Percentiles rank a stretch among this genome's conserved stretches.
These are phyloP conservation scores for Hipposideros armiger DNA, from an alignment of 2,113 vertebrate genomes.

Conservation along the genomic window DNA sequence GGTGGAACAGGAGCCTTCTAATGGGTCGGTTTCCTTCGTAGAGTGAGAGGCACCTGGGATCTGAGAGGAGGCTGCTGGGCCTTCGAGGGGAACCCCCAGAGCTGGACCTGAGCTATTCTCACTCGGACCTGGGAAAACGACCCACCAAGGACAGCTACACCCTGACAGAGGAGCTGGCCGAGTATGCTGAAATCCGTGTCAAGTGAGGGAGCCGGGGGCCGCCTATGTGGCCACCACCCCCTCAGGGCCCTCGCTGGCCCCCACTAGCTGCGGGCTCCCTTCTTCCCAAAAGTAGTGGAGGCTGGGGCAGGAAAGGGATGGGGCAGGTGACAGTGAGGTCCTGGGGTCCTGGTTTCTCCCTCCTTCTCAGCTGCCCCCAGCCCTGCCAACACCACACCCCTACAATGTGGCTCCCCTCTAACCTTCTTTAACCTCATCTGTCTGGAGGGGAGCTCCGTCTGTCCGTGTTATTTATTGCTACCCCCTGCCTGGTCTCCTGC, in stretches of 20 bases:
- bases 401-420: slow-evolving; percentile 57
- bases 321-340: slow-evolving; percentile 45
- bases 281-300: background rate
- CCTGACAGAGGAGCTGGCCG: slow-evolving; percentile 86
- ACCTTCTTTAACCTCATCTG: slow-evolving; percentile 76
- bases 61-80: slow-evolving; percentile 84
- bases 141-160: slow-evolving; percentile 87
- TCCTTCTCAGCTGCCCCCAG: background rate
- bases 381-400: background rate
- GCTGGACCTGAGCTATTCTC: slow-evolving; percentile 85
- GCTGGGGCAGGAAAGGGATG: background rate
- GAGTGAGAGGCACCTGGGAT: slow-evolving; percentile 78
- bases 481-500: slow-evolving; percentile 42
- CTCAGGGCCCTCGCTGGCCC: slow-evolving; percentile 61
- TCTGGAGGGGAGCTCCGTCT: slow-evolving; percentile 77
- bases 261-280: slow-evolving; percentile 66
- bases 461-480: slow-evolving; percentile 82
- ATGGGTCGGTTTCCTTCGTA: slow-evolving; percentile 11
- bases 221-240: background rate
- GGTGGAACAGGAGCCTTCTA: background rate
- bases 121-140: slow-evolving; percentile 85
- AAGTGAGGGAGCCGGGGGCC: slow-evolving; percentile 78
- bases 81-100: slow-evolving; percentile 80
- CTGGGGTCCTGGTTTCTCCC: slow-evolving; percentile 11
- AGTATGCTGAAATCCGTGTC: slow-evolving; percentile 87